phyloP scores from a whole-genome alignment of 2,888 invertebrate species.

The Callyntrura guangdongensis region DNA sequence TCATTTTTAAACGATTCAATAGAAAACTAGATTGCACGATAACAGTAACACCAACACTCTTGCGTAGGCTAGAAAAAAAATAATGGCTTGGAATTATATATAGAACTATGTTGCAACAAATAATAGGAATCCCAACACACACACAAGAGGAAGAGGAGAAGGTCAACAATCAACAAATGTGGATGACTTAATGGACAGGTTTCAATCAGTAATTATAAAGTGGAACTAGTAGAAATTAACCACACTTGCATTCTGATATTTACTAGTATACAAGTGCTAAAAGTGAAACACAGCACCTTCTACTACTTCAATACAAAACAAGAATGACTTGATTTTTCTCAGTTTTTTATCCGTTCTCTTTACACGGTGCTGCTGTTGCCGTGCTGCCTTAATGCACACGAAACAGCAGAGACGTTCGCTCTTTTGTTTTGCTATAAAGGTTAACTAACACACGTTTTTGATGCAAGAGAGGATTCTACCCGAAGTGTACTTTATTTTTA shows the following conservation, averaged over 20 bases:
- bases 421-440: not conserved
- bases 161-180: constrained; percentile 20
- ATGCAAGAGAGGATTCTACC: not conserved
- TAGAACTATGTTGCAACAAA: not conserved
- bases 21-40: constrained; percentile 31
- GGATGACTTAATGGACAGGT: constrained; percentile 73
- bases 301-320: not conserved
- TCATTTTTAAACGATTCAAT: constrained; percentile 53
- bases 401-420: not conserved
- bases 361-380: not conserved
- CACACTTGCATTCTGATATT: constrained; percentile 23
- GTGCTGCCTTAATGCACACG: not conserved
- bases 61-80: not conserved
- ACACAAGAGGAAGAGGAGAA: not conserved
- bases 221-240: constrained; percentile 71
- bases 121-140: not conserved
- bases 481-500: not conserved
- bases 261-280: constrained; percentile 7
- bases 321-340: constrained; percentile 64
- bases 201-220: constrained; percentile 72
- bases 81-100: not conserved
- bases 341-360: constrained; percentile 35
- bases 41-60: constrained; percentile 51
- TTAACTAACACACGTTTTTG: not conserved
- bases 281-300: constrained; percentile 16